Evolutionary conservation across 1,140 invertebrate genomes (phyloP), one percentile per base, ranked within the genome.

Genomic region (Eufriesea mexicana): DNA sequence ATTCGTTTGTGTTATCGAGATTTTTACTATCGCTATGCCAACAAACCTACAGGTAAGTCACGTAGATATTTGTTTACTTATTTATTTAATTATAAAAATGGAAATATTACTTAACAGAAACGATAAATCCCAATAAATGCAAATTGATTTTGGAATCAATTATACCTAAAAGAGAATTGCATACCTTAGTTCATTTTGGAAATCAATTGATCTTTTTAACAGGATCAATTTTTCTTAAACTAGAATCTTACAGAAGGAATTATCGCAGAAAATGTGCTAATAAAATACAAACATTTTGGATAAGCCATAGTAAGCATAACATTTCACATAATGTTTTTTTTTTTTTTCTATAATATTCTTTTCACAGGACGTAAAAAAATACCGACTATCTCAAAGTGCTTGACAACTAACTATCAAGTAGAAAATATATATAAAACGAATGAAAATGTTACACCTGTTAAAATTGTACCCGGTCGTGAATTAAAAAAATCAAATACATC

Each of bases 1-100:
- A 83, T 92, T 70, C 85, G 85, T 35, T 84, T 87, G 2, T 18
- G 2, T 59, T 91, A 91, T 71, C 67, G 86, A 49, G 89, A 92
- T 47, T 93, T 93, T 74, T 88, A 45, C 74, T 20, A 35, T 49
- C 84, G 84, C 9, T 87, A 87, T 14, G 51, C 12, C 23, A 86
- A 25, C 18, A 70, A n/a, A 35, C 45, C 16, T n/a, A 51, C 14
- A 25, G 57, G 70, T 84, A 78, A 57, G 42, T 67, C 23, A 20
- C 20, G 23, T 6, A 16, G 16, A 35, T 51, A 47, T 10, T 61
- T 47, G n/a, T n/a, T 35, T 49, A n/a, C n/a, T 35, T 67, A 12
- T 83, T 66, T 45, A 67, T 45, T 57, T 25, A 35, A 45, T 2
- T 73, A 59, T 51, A 20, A 25, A 71, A 70, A 67, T 59, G 4